Evolutionary conservation across 2,113 vertebrate genomes (phyloP).

Genomic region (Bucco capensis): DNA sequence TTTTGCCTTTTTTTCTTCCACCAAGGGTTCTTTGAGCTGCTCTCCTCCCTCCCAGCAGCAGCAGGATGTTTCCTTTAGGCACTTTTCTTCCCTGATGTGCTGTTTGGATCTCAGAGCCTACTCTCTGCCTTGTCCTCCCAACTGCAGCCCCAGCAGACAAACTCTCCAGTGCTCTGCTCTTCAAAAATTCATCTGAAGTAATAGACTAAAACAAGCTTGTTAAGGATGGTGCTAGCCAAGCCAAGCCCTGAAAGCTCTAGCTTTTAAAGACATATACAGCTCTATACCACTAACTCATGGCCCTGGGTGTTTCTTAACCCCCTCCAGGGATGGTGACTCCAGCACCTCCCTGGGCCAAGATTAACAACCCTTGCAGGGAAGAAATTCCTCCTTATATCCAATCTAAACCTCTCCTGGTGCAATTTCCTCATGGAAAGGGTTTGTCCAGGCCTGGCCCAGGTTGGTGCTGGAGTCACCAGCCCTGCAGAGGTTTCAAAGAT

Average conservation of each 20-base stretch:
- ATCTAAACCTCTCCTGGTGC: too few relatives aligned
- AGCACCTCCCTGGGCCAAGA: too few relatives aligned
- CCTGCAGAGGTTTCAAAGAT: too few relatives aligned
- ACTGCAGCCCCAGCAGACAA: conserved; percentile 28
- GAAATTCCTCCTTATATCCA: too few relatives aligned
- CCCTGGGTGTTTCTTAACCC: too few relatives aligned
- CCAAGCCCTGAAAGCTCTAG: neutral
- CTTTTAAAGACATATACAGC: neutral
- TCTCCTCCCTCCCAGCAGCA: conserved; percentile 20
- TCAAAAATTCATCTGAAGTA: conserved; percentile 65
- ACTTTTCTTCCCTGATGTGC: conserved; percentile 46
- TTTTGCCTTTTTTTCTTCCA: neutral
- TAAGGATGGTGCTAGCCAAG: conserved; percentile 14
- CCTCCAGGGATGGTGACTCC: too few relatives aligned
- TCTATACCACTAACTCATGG: too few relatives aligned
- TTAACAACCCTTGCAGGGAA: too few relatives aligned
- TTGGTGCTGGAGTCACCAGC: too few relatives aligned
- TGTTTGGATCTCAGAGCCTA: conserved; percentile 40
- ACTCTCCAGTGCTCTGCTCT: conserved; percentile 30
- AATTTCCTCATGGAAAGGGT: too few relatives aligned
- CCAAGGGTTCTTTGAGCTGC: neutral
- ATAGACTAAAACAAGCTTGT: conserved; percentile 54
- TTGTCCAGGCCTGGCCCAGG: too few relatives aligned
- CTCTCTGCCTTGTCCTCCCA: conserved; percentile 38
- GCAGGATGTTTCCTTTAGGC: conserved; percentile 49